Conservation (phyloP, 2,888 invertebrate genomes). For the Pterobdella sp. region DNA sequence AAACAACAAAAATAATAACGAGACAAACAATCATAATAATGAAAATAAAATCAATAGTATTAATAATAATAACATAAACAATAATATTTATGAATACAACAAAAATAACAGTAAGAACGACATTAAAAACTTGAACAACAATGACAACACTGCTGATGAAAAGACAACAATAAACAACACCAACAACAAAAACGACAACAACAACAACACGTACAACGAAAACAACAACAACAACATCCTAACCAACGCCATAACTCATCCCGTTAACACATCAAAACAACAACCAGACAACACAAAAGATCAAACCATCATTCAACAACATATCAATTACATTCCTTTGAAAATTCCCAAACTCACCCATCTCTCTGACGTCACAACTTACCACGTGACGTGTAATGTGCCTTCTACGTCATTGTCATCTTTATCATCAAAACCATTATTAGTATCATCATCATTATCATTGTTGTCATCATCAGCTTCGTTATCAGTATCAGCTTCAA, state of each 20-base stretch:
- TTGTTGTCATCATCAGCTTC: constrained; percentile 4
- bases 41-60: neutral
- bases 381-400: neutral
- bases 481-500: neutral
- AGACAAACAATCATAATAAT: neutral
- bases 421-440: neutral
- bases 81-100: neutral
- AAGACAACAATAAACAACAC: neutral
- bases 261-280: neutral
- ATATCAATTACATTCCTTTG: neutral
- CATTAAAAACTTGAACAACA: no score
- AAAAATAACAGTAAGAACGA: no score
- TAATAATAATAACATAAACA: neutral
- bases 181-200: neutral
- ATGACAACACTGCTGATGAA: neutral
- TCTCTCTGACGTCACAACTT: constrained; percentile 10
- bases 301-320: neutral
- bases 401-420: neutral
- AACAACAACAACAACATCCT: neutral
- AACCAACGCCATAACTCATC: neutral
- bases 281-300: neutral
- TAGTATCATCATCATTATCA: neutral
- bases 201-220: neutral
- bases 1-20: neutral
- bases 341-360: constrained; percentile 4